These are phyloP conservation scores for Doryteuthis pealeii DNA, from an alignment of 1,140 invertebrate genomes.

Conservation along the genomic window DNA sequence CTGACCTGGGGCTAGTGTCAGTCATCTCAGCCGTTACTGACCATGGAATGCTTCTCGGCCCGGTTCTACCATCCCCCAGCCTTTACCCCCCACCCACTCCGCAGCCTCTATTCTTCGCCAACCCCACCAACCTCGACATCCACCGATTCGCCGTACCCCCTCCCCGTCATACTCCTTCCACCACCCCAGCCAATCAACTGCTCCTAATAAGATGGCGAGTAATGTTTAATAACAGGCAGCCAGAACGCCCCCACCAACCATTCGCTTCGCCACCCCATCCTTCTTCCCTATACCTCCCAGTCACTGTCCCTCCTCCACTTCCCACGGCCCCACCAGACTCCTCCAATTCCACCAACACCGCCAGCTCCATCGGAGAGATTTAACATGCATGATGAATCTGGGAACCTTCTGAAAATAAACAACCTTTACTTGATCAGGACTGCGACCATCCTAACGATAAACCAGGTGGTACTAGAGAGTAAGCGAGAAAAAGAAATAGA, in stretches of 20 bases:
- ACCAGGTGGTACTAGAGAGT: background rate
- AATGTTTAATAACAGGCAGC: slow-evolving; percentile 13
- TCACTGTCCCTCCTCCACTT: too few species aligned
- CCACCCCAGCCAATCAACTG: slow-evolving; percentile 8
- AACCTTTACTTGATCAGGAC: slow-evolving; percentile 9
- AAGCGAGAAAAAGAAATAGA: background rate
- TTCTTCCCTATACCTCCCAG: too few species aligned
- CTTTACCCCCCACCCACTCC: background rate
- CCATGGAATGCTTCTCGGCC: slow-evolving; percentile 1
- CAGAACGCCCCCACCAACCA: too few species aligned
- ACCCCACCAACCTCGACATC: background rate
- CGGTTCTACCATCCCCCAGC: background rate
- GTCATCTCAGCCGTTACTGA: slow-evolving; percentile 5
- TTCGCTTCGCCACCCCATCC: too few species aligned
- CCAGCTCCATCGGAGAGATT: background rate
- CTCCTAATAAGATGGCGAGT: slow-evolving; percentile 12
- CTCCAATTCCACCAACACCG: too few species aligned
- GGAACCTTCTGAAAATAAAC: slow-evolving; percentile 12
- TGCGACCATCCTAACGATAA: background rate
- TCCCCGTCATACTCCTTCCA: background rate
- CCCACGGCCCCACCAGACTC: too few species aligned
- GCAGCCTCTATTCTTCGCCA: background rate
- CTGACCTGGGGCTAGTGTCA: background rate
- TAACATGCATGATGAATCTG: slow-evolving; percentile 13
- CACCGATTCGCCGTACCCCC: background rate